Evolutionary conservation across 35 echinoderm and acorn worm species (phyloP), one percentile per base, ranked within the genome.

Genomic region (Apostichopus japonicus): DNA sequence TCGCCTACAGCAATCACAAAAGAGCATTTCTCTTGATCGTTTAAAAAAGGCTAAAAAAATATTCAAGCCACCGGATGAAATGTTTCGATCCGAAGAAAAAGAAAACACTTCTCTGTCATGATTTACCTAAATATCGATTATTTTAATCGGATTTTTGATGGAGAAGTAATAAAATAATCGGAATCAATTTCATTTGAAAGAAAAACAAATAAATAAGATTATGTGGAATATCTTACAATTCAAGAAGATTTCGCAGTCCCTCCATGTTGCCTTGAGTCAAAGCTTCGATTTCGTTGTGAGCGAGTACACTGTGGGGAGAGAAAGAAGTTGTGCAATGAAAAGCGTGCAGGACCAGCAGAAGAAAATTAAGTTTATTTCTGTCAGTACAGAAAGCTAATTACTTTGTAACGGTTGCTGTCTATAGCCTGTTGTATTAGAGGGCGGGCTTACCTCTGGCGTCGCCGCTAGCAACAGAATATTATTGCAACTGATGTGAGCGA

Each of bases 221-320:
- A 6, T 13, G 6, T 6, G 25, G 72, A 89, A 16, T 65, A 23
- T 72, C 86, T 89, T 65, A 89, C 86, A 89, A 89, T 54, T 24
- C 44, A 22, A 65, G 21, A 10, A 89, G 86, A 72, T 57, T 53
- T 89, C 22, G 0, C 67, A 89, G 24, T 51, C 86, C 86, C 62
- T 59, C 61, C 86, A 89, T 89, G 15, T 89, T 89, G 61, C 86
- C 86, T 53, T 89, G 86, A 27, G 86, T 89, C 61, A 89, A 51
- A 72, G 86, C 86, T 51, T 75, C 86, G 23, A 89, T 89, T 63
- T 89, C 15, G 33, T 89, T 89, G 51, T 72, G 67, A 72, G 86
- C 53, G 10, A 89, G 86, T 8, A 89, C 67, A 57, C 86, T 89
- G 86, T 52, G 9, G 8, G 27, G 4, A 14, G 62, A 89, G 63